Evolutionary conservation across 2,888 invertebrate species (phyloP).

Genomic region (Ceriagrion tenellum): DNA sequence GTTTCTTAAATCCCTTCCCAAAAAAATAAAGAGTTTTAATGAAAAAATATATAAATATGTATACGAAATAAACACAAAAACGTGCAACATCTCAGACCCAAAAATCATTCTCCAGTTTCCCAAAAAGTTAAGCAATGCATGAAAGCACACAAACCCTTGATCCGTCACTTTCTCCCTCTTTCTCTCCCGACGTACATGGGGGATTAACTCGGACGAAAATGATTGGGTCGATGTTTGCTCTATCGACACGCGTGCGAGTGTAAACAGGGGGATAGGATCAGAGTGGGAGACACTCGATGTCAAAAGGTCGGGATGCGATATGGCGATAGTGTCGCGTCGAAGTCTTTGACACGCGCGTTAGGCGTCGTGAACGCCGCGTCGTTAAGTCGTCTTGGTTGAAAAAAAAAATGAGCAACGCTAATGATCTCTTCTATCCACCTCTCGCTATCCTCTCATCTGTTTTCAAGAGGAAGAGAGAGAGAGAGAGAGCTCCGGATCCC

Average conservation of each 20-base stretch:
- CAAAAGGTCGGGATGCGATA: not conserved
- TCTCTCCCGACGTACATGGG: not conserved
- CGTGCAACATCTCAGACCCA: too few relatives aligned
- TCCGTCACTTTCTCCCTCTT: not conserved
- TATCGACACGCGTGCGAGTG: not conserved
- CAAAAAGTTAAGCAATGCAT: too few relatives aligned
- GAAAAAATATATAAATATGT: too few relatives aligned
- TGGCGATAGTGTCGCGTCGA: not conserved
- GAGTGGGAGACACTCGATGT: not conserved
- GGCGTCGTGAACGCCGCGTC: not conserved
- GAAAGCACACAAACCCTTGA: not conserved
- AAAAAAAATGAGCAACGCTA: not conserved
- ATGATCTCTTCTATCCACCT: not conserved
- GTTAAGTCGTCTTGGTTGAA: conserved; percentile 4
- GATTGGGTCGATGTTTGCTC: not conserved
- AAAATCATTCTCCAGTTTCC: too few relatives aligned
- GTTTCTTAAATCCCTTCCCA: too few relatives aligned
- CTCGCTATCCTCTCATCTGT: not conserved
- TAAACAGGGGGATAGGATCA: not conserved
- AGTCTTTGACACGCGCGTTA: not conserved
- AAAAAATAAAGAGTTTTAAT: too few relatives aligned
- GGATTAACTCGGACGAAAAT: not conserved
- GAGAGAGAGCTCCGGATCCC: not conserved
- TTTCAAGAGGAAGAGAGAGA: too few relatives aligned
- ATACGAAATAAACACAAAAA: too few relatives aligned